Conservation (phyloP, 2,113 vertebrate genomes). For the Motacilla tschutschensis region DNA sequence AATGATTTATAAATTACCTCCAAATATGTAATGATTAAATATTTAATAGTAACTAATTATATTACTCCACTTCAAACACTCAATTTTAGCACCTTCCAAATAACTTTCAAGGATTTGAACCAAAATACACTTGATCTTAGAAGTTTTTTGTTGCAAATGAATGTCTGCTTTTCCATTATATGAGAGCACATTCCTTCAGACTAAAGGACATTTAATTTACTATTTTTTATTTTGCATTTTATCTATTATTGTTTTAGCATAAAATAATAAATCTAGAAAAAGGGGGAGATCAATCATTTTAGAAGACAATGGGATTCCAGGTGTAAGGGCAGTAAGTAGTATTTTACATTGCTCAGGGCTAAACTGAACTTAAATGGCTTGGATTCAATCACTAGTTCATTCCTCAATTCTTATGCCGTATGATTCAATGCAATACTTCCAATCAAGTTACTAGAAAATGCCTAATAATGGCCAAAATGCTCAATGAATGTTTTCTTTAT, state of each 20-base stretch:
- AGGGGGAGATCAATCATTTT: not conserved
- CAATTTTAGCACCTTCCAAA: not conserved
- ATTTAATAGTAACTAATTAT: not conserved
- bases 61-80: not conserved
- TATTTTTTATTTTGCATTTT: not conserved
- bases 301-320: not conserved
- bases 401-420: not conserved
- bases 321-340: not conserved
- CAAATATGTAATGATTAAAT: not conserved
- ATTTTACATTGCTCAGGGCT: not conserved
- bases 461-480: not conserved
- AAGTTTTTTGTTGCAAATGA: not conserved
- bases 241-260: not conserved
- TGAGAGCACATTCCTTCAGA: not conserved
- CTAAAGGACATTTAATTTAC: too few species aligned
- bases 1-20: not conserved
- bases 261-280: not conserved
- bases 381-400: not conserved
- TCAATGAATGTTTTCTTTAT: not conserved
- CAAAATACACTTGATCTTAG: not conserved
- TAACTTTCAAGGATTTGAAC: not conserved
- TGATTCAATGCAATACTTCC: not conserved
- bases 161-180: not conserved
- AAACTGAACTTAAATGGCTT: not conserved
- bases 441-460: not conserved